Base-by-base conservation (phyloP, 1,140 invertebrate species). In the Drosophila sproati region DNA sequence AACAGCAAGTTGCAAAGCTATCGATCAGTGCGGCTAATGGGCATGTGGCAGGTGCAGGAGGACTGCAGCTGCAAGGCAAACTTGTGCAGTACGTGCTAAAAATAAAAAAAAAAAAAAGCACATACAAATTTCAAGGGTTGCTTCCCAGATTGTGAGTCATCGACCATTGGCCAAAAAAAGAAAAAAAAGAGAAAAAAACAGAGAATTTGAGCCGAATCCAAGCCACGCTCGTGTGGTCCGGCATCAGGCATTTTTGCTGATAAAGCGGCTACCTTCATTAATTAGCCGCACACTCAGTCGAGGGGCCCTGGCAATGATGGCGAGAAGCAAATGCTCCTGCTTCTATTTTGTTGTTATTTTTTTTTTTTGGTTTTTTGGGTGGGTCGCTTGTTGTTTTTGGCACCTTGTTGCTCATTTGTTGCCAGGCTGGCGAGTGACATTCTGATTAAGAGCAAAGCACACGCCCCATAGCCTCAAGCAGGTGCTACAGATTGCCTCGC, bases 401-500 rank as follows among this genome's bases (percentile, higher is more conserved):
- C 77, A 73, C 73, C 67, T 66, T 86, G 82, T 82, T 86, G 82
- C 78, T 71, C 70, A 77, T 80, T 75, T 75, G 66, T 77, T 79
- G 76, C 68, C 73, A 29, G 31, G 45, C 45, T 37, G n/a, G 37
- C 28, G 50, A 69, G 82, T 81, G 82, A 86, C 82, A 86, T 86
- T 88, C 82, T 77, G 82, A 86, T 86, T 86, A 83, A 82, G 82
- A 67, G 82, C 67, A 72, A 61, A 45, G 63, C 61, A 72, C 80
- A 86, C 74, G 74, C 78, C 78, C 78, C 69, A 80, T 8, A 34
- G 3, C 10, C 39, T 43, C 39, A 34, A 51, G 67, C 67, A 72
- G 67, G 60, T 76, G 73, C 68, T 68, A 60, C 6, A 37, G 31
- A 7, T 62, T 37, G 41, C 35, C 55, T 32, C 47, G 12, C 37